Conservation (phyloP, 2,113 vertebrate species). For the Ammodytes dubius region DNA sequence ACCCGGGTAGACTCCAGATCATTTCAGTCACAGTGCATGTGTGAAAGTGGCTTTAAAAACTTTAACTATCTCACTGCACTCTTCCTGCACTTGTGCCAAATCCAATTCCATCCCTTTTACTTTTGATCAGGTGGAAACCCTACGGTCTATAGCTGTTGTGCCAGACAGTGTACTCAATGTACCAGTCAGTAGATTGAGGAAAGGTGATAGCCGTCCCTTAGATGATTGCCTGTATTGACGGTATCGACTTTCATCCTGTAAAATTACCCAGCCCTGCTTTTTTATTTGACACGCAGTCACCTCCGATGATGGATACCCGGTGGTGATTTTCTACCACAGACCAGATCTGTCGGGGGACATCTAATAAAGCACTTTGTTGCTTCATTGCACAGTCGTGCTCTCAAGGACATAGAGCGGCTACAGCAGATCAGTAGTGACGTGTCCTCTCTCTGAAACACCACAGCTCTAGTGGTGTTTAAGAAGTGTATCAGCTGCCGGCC, state of each 20-base stretch:
- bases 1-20: too few relatives aligned
- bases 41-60: not conserved
- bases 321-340: conserved; percentile 38
- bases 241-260: conserved; percentile 59
- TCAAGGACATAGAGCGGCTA: conserved; percentile 47
- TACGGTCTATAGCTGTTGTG: not conserved
- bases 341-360: conserved; percentile 23
- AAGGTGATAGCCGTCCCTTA: conserved; percentile 29
- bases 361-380: conserved; percentile 64
- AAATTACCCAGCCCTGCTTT: conserved; percentile 51
- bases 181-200: conserved; percentile 2
- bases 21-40: too few relatives aligned
- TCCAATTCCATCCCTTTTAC: not conserved
- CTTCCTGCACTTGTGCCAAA: not conserved
- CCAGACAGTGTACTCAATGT: not conserved
- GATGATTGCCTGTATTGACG: conserved; percentile 58
- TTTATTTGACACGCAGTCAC: conserved; percentile 66
- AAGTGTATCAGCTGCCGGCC: not conserved
- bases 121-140: conserved; percentile 1
- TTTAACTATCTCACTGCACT: not conserved
- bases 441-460: conserved; percentile 22
- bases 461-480: not conserved
- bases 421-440: not conserved
- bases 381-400: conserved; percentile 24
- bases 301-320: conserved; percentile 51